Percentiles rank a stretch among this genome's conserved stretches.
These are phyloP conservation scores for Dolichotis patagonum DNA, from an alignment of 2,113 vertebrate genomes.

Conservation along the genomic window DNA sequence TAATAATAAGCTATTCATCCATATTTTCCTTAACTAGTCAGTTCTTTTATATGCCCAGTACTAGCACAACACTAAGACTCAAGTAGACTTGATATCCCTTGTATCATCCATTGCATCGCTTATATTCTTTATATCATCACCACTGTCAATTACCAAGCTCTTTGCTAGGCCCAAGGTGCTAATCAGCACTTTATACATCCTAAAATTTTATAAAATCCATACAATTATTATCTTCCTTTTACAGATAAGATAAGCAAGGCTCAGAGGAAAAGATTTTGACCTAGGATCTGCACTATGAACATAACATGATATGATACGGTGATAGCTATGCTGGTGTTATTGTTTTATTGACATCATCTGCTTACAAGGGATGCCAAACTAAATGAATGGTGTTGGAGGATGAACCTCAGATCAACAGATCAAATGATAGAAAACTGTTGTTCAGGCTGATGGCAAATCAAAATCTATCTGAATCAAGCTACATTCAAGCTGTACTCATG, in stretches of 20 bases:
- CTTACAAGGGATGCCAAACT: not conserved
- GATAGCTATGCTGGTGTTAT: not conserved
- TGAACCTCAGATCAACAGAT: not conserved
- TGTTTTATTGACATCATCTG: not conserved
- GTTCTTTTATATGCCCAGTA: not conserved
- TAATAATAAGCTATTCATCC: not conserved
- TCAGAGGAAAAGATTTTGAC: not conserved
- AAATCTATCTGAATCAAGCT: not conserved
- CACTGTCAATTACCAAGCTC: not conserved
- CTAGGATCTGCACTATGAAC: not conserved
- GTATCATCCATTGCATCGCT: not conserved
- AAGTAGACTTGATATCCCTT: not conserved
- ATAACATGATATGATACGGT: not conserved
- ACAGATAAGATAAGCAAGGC: not conserved
- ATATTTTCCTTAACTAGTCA: not conserved
- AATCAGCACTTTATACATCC: not conserved
- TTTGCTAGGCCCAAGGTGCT: not conserved
- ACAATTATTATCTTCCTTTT: not conserved
- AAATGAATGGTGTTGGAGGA: not conserved
- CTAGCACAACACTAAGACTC: not conserved
- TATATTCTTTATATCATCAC: not conserved
- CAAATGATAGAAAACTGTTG: not conserved
- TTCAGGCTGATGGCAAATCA: not conserved
- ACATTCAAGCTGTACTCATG: accelerated
- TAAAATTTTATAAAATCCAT: not conserved